Conservation (phyloP, 2,888 invertebrate genomes). For the Apamea sordens region DNA sequence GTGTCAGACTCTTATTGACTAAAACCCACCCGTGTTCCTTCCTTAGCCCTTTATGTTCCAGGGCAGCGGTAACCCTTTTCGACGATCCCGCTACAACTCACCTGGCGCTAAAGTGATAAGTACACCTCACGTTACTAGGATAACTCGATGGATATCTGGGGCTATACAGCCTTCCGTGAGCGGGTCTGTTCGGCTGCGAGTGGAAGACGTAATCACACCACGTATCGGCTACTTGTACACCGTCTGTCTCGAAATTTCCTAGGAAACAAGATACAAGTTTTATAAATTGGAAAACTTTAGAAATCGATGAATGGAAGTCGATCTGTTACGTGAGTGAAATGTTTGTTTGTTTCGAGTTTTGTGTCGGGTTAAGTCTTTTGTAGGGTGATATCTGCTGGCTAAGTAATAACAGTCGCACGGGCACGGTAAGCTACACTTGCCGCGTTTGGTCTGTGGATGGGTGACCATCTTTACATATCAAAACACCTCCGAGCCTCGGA, state of each 20-base stretch:
- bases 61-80: too few species aligned
- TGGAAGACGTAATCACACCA: conserved; percentile 96
- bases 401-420: too few species aligned
- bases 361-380: conserved; percentile 17
- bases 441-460: too few species aligned
- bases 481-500: too few species aligned
- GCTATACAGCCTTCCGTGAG: conserved; percentile 95
- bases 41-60: too few species aligned
- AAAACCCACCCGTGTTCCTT: too few species aligned
- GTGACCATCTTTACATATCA: too few species aligned
- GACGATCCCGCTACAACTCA: too few species aligned
- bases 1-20: too few species aligned
- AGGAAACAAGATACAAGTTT: conserved; percentile 67
- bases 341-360: conserved; percentile 49
- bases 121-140: conserved; percentile 96
- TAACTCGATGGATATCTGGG: conserved; percentile 99
- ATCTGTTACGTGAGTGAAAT: conserved; percentile 65
- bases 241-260: conserved; percentile 96
- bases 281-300: conserved; percentile 66
- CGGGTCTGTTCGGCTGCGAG: conserved; percentile 92
- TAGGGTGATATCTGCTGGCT: background rate
- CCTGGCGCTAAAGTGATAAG: conserved; percentile 97
- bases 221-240: conserved; percentile 93
- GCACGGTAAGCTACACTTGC: too few species aligned
- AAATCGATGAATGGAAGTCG: conserved; percentile 52